Evolutionary conservation across 1,140 invertebrate genomes (phyloP).

Genomic region (Dolichoris vasculosae): DNA sequence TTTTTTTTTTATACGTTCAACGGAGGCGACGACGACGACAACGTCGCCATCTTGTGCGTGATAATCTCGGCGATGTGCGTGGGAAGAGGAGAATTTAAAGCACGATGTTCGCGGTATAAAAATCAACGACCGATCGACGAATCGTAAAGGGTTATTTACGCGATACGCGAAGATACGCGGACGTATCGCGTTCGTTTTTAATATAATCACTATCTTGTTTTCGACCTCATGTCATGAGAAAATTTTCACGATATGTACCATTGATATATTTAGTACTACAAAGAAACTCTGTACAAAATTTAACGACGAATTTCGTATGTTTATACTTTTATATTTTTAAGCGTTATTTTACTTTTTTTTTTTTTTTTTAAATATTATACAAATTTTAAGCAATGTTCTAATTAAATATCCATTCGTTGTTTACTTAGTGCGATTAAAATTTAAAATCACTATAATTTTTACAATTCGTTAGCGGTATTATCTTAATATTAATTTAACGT

Average conservation of each 20-base stretch:
- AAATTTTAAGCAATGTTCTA: neutral
- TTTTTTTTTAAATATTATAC: neutral
- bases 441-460: neutral
- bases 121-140: neutral
- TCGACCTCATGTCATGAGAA: neutral
- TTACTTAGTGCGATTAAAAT: neutral
- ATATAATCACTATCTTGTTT: neutral
- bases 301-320: neutral
- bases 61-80: slow-evolving; percentile 4
- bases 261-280: neutral
- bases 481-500: neutral
- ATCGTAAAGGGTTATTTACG: neutral
- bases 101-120: neutral
- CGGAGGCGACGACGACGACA: neutral
- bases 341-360: too few species aligned
- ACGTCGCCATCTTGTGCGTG: neutral
- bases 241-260: slow-evolving; percentile 17
- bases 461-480: slow-evolving; percentile 3
- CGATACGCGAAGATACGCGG: neutral
- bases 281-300: slow-evolving; percentile 7
- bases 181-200: too few species aligned
- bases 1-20: neutral
- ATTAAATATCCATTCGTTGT: neutral
- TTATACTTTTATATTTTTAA: neutral
- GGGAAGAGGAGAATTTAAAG: neutral